A percentile compares a stretch with the other conserved stretches of the same genome.
Evolutionary conservation across 2,888 invertebrate species (phyloP).

Genomic region (Petrolisthes cinctipes): DNA sequence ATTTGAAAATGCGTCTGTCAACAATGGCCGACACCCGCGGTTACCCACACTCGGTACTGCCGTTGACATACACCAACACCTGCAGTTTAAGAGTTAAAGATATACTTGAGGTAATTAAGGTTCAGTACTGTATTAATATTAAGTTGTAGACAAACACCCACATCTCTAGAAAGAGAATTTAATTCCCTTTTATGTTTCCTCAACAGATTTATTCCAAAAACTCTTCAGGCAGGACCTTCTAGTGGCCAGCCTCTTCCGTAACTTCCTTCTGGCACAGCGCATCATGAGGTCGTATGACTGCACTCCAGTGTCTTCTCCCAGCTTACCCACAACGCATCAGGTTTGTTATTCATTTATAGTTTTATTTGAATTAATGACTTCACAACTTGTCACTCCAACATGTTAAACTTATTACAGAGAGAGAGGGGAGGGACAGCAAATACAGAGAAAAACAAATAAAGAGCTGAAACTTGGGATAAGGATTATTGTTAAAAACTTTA

Average conservation of each 20-base stretch:
- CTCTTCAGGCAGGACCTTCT: conserved; percentile 96
- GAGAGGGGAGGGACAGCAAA: too few species aligned
- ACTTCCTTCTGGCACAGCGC: conserved; percentile 95
- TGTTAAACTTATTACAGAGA: too few species aligned
- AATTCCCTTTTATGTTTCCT: conserved; percentile 40
- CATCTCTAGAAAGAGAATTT: neutral
- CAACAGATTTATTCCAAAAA: conserved; percentile 90
- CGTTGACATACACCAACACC: neutral
- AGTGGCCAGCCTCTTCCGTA: conserved; percentile 97
- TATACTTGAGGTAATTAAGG: neutral
- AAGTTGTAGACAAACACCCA: neutral
- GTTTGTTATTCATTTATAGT: conserved; percentile 68
- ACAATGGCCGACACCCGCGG: too few species aligned
- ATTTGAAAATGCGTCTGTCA: too few species aligned
- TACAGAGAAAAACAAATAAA: too few species aligned
- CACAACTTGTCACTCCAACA: too few species aligned
- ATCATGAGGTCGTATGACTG: conserved; percentile 97
- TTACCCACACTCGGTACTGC: too few species aligned
- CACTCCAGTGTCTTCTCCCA: conserved; percentile 93
- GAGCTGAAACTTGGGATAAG: neutral
- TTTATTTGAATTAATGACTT: neutral
- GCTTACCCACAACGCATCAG: conserved; percentile 89
- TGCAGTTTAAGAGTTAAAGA: neutral
- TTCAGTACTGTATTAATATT: neutral
- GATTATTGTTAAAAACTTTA: neutral